Conservation (phyloP, 2,888 invertebrate species). For the Aporophyla nigra region DNA sequence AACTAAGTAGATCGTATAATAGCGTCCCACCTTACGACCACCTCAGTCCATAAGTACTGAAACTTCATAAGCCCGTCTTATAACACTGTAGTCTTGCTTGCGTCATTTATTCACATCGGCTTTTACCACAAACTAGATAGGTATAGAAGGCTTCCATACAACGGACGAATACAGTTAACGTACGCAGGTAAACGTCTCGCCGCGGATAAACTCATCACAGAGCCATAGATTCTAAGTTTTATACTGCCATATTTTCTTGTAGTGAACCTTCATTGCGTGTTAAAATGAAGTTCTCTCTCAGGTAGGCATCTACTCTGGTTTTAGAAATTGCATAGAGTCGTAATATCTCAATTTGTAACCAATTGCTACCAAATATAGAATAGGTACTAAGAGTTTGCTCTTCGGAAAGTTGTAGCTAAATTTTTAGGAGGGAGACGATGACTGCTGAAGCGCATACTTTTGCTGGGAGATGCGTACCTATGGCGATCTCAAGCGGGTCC, state of each 20-base stretch:
- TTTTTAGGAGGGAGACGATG: too few species aligned
- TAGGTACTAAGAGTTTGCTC: too few species aligned
- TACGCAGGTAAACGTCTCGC: background rate
- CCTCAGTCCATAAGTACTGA: slow-evolving; percentile 34
- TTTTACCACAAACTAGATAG: slow-evolving; percentile 6
- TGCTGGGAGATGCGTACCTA: too few species aligned
- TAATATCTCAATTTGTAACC: too few species aligned
- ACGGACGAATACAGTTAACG: background rate
- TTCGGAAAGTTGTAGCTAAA: too few species aligned
- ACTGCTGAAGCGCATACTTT: too few species aligned
- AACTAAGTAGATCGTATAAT: slow-evolving; percentile 20
- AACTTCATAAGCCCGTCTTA: slow-evolving; percentile 57
- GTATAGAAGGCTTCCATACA: slow-evolving; percentile 1
- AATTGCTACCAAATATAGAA: too few species aligned
- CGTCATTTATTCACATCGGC: slow-evolving; percentile 49
- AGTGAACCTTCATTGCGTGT: background rate
- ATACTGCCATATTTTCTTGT: background rate
- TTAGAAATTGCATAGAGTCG: too few species aligned
- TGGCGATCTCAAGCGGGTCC: too few species aligned
- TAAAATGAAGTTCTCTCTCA: too few species aligned
- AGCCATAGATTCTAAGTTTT: background rate
- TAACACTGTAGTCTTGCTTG: slow-evolving; percentile 33
- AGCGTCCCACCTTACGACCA: slow-evolving; percentile 37
- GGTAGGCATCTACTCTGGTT: background rate
- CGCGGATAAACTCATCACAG: background rate